Evolutionary conservation across 2,113 vertebrate genomes (phyloP), one percentile per base, ranked within the genome.

Genomic region (Forbesichthys papilliferus): DNA sequence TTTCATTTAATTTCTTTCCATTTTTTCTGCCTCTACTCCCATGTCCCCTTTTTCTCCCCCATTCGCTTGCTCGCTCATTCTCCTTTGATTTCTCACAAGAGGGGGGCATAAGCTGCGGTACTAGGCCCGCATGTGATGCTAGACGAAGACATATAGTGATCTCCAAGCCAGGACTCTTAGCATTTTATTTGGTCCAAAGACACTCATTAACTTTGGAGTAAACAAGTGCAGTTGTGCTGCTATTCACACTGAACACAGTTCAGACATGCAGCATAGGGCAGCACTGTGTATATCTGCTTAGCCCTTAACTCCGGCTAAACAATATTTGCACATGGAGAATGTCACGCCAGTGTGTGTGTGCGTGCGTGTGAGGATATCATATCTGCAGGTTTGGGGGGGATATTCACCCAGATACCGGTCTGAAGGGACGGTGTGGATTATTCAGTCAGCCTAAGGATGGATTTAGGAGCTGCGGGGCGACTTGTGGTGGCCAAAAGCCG

Each of bases 361-460:
- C 27, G 27, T 27, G 27, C 27, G 27, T 27, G 27, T 27, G 81
- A 52, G 79, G 80, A 80, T 82, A 64, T 86, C 61, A 69, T 81
- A 80, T 85, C 68, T 77, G 64, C 72, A 55, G 55, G 55, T 16
- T 20, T 7, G n/a, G 55, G 46, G 66, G 20, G 73, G 73, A 82
- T 86, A 76, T 84, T 74, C 75, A 74, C 60, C 56, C 67, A 74
- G 67, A 76, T 81, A 69, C 66, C 47, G 27, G 80, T 76, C 84
- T 77, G 84, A 83, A 84, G 61, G 81, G 82, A 80, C 76, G 72
- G 57, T 54, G 72, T 72, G 86, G 69, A 88, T 90, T 85, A 87
- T 82, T 73, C 74, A 69, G 54, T 66, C 36, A 74, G 88, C 73
- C 78, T 68, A 78, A 69, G 79, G 72, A 85, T 76, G 73, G 75